phyloP scores from a whole-genome alignment of 1,140 invertebrate species.

The Elymnias hypermnestra region DNA sequence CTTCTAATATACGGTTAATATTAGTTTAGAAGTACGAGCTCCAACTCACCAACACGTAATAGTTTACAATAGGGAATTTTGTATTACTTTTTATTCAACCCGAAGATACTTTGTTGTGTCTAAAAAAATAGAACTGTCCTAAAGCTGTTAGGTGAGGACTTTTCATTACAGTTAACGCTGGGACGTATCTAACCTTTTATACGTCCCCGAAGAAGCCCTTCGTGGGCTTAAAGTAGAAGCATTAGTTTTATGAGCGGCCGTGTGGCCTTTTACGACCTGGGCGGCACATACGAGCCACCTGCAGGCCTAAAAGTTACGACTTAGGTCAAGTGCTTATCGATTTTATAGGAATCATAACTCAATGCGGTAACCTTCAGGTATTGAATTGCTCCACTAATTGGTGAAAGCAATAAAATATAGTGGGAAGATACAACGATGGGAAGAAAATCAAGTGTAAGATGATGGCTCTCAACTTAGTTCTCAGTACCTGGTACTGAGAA shows the following conservation, averaged over 20 bases:
- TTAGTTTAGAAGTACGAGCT: too few relatives aligned
- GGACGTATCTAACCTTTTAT: conserved; percentile 17
- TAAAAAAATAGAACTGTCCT: not conserved
- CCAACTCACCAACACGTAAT: too few relatives aligned
- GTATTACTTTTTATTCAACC: too few relatives aligned
- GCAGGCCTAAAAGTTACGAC: conserved; percentile 6
- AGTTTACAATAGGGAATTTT: too few relatives aligned
- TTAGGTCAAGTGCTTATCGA: conserved; percentile 15
- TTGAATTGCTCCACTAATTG: not conserved
- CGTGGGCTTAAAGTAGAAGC: conserved; percentile 17
- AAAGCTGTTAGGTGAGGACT: not conserved
- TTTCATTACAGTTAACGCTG: conserved; percentile 13
- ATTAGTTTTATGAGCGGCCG: conserved; percentile 20
- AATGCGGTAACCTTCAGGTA: not conserved
- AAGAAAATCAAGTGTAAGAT: too few relatives aligned
- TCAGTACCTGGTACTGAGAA: too few relatives aligned
- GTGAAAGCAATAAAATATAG: too few relatives aligned
- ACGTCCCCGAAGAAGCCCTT: conserved; percentile 17
- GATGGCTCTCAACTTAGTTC: too few relatives aligned
- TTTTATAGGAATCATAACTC: conserved; percentile 10
- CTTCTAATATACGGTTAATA: too few relatives aligned
- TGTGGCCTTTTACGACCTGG: conserved; percentile 11
- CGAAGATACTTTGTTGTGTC: not conserved
- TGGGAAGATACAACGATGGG: too few relatives aligned
- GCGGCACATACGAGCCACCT: conserved; percentile 5